Evolutionary conservation across 2,797 vertebrate species (phyloP), one percentile per base, ranked within the genome.

Genomic region (Atherinosoma microstoma): DNA sequence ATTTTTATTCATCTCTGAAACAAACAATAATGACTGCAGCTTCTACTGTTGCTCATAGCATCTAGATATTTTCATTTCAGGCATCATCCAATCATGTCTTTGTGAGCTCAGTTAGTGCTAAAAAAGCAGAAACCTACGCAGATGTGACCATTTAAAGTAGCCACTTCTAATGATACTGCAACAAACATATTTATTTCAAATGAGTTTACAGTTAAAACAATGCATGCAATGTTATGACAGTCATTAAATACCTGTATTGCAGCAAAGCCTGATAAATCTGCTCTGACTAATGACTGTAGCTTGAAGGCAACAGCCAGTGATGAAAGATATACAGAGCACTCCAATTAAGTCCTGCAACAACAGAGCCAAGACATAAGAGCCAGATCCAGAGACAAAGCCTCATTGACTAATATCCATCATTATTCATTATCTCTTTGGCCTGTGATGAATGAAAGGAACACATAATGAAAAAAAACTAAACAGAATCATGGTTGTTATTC

Each of bases 311-410:
- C 74, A 64, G 42, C 22, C 70, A 64, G 70, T 79, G 87, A 92
- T 85, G 83, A 86, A 91, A 70, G 65, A 88, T 79, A 74, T 80
- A 84, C 60, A 73, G 70, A 86, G 77, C 84, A 73, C 87, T 90
- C 61, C 86, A 90, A 87, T 92, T 85, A 89, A 78, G 73, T 84
- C 62, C 58, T 51, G 67, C 60, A 83, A 84, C 38, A 89, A 74
- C 79, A 75, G 65, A 89, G 58, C 72, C 51, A 73, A 78, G 73
- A 69, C 76, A 78, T 57, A 69, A 73, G 42, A 83, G 51, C 36
- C 20, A 64, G 81, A 83, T 53, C 36, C 22, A 64, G 81, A 76
- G 75, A 81, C 58, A 82, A 73, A 81, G 74, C 65, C 73, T 53
- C 71, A 78, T 79, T 76, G 60, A 82, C 78, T 78, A 89, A 78